Base-by-base conservation (phyloP, 2,888 invertebrate species). In the Hesperia comma region DNA sequence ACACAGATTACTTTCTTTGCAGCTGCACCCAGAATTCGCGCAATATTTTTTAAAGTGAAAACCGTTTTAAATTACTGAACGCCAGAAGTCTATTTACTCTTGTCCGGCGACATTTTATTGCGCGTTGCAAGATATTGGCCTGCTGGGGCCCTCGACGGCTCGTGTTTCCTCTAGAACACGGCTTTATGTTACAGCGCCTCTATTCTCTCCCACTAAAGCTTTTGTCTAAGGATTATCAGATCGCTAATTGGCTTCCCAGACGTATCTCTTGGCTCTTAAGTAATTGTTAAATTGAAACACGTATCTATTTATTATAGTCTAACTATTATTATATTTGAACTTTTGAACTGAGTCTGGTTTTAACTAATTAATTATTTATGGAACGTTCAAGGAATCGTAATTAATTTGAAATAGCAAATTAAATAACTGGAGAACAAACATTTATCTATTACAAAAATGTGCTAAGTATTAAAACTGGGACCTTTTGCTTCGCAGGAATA, bases 91-190 rank as follows among this genome's bases (percentile, higher is more conserved):
- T 53, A 7, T 32, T 53, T 53, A n/a, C 53, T 53, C 53, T 14
- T 26, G 53, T 53, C 26, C 2, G 53, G 32, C n/a, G 53, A 53
- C 53, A 32, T 26, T 53, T 53, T 53, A 53, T 53, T 53, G 53
- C 53, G 26, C 53, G n/a, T 19, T 46, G 43, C 43, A 46, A 51
- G 51, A 51, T 51, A 51, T 51, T 51, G 51, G 21, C 21, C 51
- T 21, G 1, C 5, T 14, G 21, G 51, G 51, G 21, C 5, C 51
- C 6, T 5, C 8, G n/a, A 17, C 51, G 15, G 43, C 15, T 51
- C 51, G 51, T 21, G 14, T 51, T 14, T 21, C 51, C 21, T 14
- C 3, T 12, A 4, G 51, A 51, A 37, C 19, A 4, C 4, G n/a
- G 14, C 14, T 51, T 21, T 21, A 21, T 14, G 21, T 37, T 37